phyloP scores from a whole-genome alignment of 1,140 invertebrate species.

The Arion vulgaris region DNA sequence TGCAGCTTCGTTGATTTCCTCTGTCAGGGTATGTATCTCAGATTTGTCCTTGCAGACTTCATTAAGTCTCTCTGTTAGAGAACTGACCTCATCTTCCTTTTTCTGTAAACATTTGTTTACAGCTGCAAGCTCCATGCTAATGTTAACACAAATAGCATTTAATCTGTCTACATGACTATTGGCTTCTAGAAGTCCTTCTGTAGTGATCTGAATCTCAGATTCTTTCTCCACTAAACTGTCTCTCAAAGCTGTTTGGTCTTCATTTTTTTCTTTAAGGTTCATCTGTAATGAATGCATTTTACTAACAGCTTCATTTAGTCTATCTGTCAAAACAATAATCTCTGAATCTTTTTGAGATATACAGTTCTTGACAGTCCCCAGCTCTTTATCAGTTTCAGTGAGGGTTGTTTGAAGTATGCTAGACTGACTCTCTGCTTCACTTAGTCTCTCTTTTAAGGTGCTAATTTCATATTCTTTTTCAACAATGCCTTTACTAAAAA shows the following conservation, averaged over 20 bases:
- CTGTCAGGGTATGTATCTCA: not conserved
- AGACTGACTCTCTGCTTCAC: not conserved
- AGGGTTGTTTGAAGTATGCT: not conserved
- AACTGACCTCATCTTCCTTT: slow-evolving; percentile 10
- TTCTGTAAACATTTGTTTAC: not conserved
- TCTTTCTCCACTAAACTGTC: not conserved
- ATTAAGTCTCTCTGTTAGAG: no score
- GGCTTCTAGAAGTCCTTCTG: not conserved
- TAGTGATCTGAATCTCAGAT: not conserved
- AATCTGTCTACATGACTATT: not conserved
- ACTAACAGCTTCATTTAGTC: not conserved
- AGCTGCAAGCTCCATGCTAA: not conserved
- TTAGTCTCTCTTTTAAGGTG: not conserved
- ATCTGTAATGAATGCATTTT: not conserved
- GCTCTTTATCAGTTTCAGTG: not conserved
- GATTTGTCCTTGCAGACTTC: not conserved
- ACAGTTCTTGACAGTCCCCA: not conserved
- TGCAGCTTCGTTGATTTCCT: not conserved
- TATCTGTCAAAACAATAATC: not conserved
- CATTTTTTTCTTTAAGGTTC: not conserved
- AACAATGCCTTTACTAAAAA: not conserved
- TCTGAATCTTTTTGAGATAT: not conserved
- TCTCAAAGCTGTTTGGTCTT: slow-evolving; percentile 16
- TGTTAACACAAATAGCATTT: not conserved
- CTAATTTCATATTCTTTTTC: not conserved